Base-by-base conservation (phyloP, 2,113 vertebrate species). In the Gymnorhina tibicen region DNA sequence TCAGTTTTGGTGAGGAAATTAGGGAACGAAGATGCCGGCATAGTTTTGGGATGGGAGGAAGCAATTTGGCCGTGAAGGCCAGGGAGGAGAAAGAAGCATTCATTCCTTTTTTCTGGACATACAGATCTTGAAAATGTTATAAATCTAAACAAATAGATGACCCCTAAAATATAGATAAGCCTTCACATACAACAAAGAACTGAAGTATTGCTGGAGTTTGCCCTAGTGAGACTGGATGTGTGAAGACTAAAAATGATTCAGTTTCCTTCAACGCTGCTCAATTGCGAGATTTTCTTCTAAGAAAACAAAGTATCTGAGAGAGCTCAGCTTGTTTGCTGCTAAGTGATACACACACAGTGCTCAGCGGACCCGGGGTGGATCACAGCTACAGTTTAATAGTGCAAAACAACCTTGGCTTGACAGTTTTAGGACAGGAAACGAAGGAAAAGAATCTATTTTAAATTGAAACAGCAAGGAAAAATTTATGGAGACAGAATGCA, bases 401-500 rank as follows among this genome's bases (percentile, higher is more conserved):
- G 32, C 64, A 94, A 90, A 96, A 94, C 67, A 93, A 92, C 66
- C 73, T 67, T 41, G 60, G 35, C 49, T 49, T 84, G 79, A 94
- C 85, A 93, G 90, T 92, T 97, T 95, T 75, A 96, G 83, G 79
- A 92, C 68, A 91, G 72, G 79, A 95, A 97, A 85, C 0, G 3
- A 84, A 91, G 47, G 30, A 58, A 77, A 95, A 88, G 33, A 86
- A 80, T 19, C 8, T 78, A 88, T 84, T 84, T 91, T 50, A 77
- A 95, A 93, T 18, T 92, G 91, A 81, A 96, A 87, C 33, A 75
- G 88, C 56, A 82, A 92, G 64, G 69, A 60, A 92, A 96, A 94
- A 91, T 59, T 77, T 91, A 96, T 82, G 73, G 91, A 93, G 83
- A 87, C 60, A 93, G 90, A 94, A 93, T 92, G 92, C 69, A 96